These are phyloP conservation scores for Eledone cirrhosa DNA, from an alignment of 2,888 invertebrate genomes.

Conservation along the genomic window DNA sequence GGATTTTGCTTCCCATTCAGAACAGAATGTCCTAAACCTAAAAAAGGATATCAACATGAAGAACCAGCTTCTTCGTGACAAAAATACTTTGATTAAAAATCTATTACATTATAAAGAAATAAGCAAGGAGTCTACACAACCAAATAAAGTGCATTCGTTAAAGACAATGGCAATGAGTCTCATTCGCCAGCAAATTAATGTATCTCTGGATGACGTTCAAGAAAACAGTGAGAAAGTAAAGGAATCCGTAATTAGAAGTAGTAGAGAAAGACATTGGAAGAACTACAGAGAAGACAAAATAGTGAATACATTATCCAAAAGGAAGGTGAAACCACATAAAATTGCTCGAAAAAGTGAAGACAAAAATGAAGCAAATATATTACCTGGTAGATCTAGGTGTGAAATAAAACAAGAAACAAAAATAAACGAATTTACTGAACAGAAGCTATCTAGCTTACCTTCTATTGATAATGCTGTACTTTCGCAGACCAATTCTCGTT, in stretches of 20 bases:
- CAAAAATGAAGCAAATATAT: not conserved
- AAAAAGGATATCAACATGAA: constrained; percentile 40
- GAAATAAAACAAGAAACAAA: not conserved
- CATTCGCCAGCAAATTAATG: constrained; percentile 52
- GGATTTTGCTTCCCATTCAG: constrained; percentile 46
- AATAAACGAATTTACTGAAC: not conserved
- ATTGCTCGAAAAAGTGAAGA: not conserved
- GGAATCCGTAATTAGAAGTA: constrained; percentile 43
- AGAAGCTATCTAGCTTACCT: no score
- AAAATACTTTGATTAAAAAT: not conserved
- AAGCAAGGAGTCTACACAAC: not conserved
- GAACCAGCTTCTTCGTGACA: constrained; percentile 30
- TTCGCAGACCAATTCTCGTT: not conserved
- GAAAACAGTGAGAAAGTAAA: constrained; percentile 47
- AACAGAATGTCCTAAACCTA: constrained; percentile 45
- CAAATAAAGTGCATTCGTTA: constrained; percentile 47
- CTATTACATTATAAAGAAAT: not conserved
- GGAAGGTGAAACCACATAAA: constrained; percentile 31
- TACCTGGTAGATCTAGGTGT: no score
- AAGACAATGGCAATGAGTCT: constrained; percentile 52
- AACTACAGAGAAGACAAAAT: no score
- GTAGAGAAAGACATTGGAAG: constrained; percentile 33
- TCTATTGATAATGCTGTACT: not conserved
- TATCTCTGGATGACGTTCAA: constrained; percentile 44
- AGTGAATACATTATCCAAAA: constrained; percentile 8